These are phyloP conservation scores for Saccopteryx bilineata DNA, from an alignment of 2,113 vertebrate genomes.

Conservation along the genomic window DNA sequence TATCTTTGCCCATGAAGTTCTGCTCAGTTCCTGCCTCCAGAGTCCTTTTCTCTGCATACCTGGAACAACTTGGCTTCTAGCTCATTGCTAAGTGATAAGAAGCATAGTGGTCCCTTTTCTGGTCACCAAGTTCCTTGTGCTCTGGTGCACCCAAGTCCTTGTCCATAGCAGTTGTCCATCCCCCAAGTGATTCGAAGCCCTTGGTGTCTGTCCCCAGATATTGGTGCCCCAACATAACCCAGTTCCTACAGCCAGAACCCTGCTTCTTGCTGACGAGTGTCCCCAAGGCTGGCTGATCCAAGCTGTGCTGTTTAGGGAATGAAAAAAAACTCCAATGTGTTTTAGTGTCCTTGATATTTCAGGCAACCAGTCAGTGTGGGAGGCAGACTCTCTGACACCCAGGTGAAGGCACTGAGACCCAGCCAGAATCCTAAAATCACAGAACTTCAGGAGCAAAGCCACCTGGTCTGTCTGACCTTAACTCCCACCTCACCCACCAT, in stretches of 20 bases:
- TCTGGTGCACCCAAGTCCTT: background rate
- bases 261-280: background rate
- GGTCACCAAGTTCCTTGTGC: background rate
- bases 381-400: background rate
- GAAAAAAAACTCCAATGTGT: background rate
- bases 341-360: background rate
- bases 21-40: background rate
- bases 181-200: background rate
- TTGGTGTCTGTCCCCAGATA: background rate
- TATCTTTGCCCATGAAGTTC: background rate
- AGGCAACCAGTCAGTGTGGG: background rate
- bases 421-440: background rate
- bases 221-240: background rate
- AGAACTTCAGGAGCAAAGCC: background rate
- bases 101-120: background rate
- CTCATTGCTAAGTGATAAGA: background rate
- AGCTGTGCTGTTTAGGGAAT: background rate
- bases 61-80: background rate
- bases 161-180: background rate
- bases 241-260: background rate
- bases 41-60: background rate
- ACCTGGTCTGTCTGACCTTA: background rate
- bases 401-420: background rate
- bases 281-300: background rate
- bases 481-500: fast-evolving